Percentiles rank a stretch among this genome's conserved stretches.
phyloP scores from a whole-genome alignment of 64 coral and sea anemone species.

The Exaiptasia diaphana region DNA sequence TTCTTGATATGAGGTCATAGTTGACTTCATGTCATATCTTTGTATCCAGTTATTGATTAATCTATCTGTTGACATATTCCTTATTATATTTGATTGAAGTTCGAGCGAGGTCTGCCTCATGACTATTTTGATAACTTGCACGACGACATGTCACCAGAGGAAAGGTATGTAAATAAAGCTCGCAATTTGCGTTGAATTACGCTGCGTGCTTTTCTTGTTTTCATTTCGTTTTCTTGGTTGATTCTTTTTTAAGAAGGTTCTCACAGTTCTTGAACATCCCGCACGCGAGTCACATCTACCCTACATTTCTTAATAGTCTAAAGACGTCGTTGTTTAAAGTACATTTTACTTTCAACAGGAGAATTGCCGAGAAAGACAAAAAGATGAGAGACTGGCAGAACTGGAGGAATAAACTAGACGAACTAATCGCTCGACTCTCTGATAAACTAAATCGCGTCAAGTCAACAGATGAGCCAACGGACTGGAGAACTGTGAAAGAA shows the following conservation, averaged over 20 bases:
- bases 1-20: no score
- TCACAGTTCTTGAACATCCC: no score
- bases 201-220: background rate
- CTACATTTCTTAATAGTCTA: background rate
- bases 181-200: no score
- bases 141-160: slow-evolving; percentile 8
- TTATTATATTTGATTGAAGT: no score
- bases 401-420: background rate
- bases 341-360: background rate
- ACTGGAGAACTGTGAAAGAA: background rate
- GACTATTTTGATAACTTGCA: background rate
- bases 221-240: background rate
- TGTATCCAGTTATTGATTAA: no score
- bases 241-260: no score
- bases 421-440: background rate
- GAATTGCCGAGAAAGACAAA: background rate
- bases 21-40: no score
- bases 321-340: no score
- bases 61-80: no score
- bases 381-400: background rate
- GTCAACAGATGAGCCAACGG: background rate
- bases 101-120: no score
- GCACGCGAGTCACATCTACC: background rate
- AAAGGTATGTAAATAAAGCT: background rate
- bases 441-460: background rate